Evolutionary conservation across 2,113 vertebrate species (phyloP), one percentile per base, ranked within the genome.

Genomic region (Pteruthius melanotis): DNA sequence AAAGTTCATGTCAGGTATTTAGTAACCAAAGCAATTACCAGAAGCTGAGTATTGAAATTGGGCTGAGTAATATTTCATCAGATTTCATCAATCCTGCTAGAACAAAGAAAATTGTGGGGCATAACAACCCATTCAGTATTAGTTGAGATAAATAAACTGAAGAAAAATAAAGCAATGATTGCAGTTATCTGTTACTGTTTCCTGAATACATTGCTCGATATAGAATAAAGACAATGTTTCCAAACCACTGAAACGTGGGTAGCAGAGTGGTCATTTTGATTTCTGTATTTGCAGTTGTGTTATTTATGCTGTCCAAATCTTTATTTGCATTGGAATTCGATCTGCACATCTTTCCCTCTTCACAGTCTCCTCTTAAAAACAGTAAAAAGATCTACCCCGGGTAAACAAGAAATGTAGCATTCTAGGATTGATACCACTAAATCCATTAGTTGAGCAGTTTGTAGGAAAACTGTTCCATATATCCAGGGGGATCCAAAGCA

Each of bases 11-110:
- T 96, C 84, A 95, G 70, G 90, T 96, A 81, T 97, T 97, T 95
- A 97, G 85, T 88, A 97, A 94, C 95, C 91, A 95, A 97, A 96
- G 94, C 90, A 97, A 97, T 97, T 94, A 97, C 83, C 83, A 87
- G 87, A 92, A 95, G 70, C 80, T 87, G 94, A 65, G 21, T 31
- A 47, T 15, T 87, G 65, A 93, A 96, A 93, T 7, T 54, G 28
- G 74, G 84, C 84, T 91, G 81, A 93, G 56, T 83, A 93, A 92
- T 93, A 93, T 80, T 93, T 92, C 47, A 87, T 91, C 27, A 66
- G 79, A 93, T 96, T 94, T 94, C 89, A 87, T 78, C 54, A 47
- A 54, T 70, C 22, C n/a, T 35, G 31, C 35, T 61, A 61, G 82
- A 91, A 84, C 77, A 86, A 83, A 94, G 80, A 42, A 82, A 82